Percentiles rank a stretch among this genome's conserved stretches.
These are phyloP conservation scores for Amphiprion clarkii DNA, from an alignment of 2,797 vertebrate genomes.

Conservation along the genomic window DNA sequence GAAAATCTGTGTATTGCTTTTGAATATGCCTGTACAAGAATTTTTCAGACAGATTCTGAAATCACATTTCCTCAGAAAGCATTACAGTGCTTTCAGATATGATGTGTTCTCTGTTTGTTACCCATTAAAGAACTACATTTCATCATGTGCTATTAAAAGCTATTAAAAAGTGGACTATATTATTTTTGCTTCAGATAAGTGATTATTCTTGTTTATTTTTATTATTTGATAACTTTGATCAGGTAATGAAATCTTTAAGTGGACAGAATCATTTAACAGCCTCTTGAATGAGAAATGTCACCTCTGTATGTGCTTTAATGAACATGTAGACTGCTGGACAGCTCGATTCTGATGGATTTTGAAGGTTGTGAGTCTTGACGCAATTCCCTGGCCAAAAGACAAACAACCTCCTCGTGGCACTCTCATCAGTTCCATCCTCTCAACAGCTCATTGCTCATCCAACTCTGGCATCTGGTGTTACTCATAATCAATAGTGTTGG, in stretches of 20 bases:
- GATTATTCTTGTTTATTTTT: not conserved
- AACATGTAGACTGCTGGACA: slow-evolving; percentile 61
- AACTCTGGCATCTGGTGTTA: slow-evolving; percentile 77
- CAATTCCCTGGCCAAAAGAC: slow-evolving; percentile 75
- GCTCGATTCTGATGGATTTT: slow-evolving; percentile 73
- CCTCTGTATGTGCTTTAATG: slow-evolving; percentile 51
- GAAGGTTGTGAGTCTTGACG: slow-evolving; percentile 72
- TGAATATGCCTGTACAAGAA: slow-evolving; percentile 20
- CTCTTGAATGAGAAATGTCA: not conserved
- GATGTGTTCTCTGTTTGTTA: not conserved
- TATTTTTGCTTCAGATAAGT: not conserved
- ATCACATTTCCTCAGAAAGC: slow-evolving; percentile 25
- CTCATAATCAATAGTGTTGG: slow-evolving; percentile 78
- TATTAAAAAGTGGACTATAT: not conserved
- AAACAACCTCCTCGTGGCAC: slow-evolving; percentile 76
- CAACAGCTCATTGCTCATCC: slow-evolving; percentile 75
- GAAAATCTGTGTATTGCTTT: slow-evolving; percentile 18
- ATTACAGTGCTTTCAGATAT: slow-evolving; percentile 5
- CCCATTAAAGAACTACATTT: not conserved
- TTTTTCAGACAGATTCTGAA: slow-evolving; percentile 7
- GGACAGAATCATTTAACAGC: not conserved
- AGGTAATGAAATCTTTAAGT: not conserved
- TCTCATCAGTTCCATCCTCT: slow-evolving; percentile 80
- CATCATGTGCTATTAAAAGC: not conserved
- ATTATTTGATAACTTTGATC: not conserved